Evolutionary conservation across 92 coral and sea anemone species (phyloP), one percentile per base, ranked within the genome.

Genomic region (Umimayanthus chanpuru): DNA sequence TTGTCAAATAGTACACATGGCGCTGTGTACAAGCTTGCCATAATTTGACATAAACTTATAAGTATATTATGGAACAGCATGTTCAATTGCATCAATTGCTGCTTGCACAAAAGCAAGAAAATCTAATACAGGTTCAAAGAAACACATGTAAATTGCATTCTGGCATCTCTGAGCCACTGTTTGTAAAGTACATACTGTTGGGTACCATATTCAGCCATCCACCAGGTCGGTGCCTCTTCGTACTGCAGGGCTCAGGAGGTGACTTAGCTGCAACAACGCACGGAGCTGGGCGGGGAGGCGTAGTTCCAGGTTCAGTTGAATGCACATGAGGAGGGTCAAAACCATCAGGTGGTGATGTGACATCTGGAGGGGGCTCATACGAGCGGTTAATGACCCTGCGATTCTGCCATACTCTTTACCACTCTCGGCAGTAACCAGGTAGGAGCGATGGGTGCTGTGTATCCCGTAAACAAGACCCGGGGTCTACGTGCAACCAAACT

Each of bases 381-480:
- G 73, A n/a, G 6, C 23, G 58, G 82, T 88, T 79, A 6, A 88
- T 88, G 25, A 88, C 75, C 89, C 82, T 79, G 77, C 85, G 76
- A 81, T 87, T 87, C 58, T 77, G 61, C 90, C 77, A 64, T 64
- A 68, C 53, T 36, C 53, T 36, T 44, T 66, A 53, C 90, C 90
- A 88, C 55, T 88, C 44, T 88, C 86, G 10, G 90, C 67, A 6
- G 85, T 81, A 26, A 79, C 90, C 85, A 79, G 44, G 78, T 43
- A 43, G 82, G 90, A 88, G 85, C 86, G 86, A 21, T 80, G 90
- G 36, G 90, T 29, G 9, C 53, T 77, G 79, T 88, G 90, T 56
- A 61, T 70, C 21, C 82, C 76, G 40, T 79, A 40, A 40, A 88
- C 38, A 12, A 88, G 55, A 64, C 77, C 86, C 36, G 85, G 86